These are phyloP conservation scores for Eulithis testata DNA, from an alignment of 2,888 invertebrate species.

Conservation along the genomic window DNA sequence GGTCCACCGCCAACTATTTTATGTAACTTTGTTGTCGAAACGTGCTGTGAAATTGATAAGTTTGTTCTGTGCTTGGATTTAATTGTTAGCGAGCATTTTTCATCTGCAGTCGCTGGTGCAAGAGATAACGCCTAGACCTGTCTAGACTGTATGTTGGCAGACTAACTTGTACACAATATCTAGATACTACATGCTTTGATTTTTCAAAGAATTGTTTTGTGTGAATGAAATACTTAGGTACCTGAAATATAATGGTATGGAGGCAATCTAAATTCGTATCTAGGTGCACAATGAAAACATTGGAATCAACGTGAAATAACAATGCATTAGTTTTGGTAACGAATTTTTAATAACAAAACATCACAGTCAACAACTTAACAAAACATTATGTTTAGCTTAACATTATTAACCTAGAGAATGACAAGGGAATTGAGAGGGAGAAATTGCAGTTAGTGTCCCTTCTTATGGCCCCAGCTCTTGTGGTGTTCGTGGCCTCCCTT, in stretches of 20 bases:
- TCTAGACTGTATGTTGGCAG: conserved; percentile 10
- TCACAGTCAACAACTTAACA: conserved; percentile 72
- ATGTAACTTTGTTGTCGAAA: conserved; percentile 82
- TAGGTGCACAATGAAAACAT: not conserved
- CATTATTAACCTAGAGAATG: conserved; percentile 65
- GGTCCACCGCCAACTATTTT: conserved; percentile 72
- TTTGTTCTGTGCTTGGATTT: conserved; percentile 57
- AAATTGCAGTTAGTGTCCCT: conserved; percentile 69
- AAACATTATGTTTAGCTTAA: conserved; percentile 56
- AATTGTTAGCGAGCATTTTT: conserved; percentile 43
- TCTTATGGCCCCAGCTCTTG: conserved; percentile 91
- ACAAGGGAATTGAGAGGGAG: conserved; percentile 46
- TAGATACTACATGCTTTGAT: not conserved
- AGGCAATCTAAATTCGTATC: too few relatives aligned
- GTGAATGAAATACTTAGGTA: not conserved
- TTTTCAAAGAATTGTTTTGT: not conserved
- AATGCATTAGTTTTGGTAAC: conserved; percentile 17
- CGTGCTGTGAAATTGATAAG: conserved; percentile 73
- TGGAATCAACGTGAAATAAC: not conserved
- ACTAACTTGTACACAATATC: conserved; percentile 3
- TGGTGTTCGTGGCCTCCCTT: conserved; percentile 92
- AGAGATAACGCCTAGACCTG: conserved; percentile 34
- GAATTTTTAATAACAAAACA: conserved; percentile 61
- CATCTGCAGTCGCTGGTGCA: conserved; percentile 32
- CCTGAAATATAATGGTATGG: not conserved